Percentiles rank a stretch among this genome's conserved stretches.
Conservation (phyloP, 2,113 vertebrate species). For the Mormoops blainvillei region DNA sequence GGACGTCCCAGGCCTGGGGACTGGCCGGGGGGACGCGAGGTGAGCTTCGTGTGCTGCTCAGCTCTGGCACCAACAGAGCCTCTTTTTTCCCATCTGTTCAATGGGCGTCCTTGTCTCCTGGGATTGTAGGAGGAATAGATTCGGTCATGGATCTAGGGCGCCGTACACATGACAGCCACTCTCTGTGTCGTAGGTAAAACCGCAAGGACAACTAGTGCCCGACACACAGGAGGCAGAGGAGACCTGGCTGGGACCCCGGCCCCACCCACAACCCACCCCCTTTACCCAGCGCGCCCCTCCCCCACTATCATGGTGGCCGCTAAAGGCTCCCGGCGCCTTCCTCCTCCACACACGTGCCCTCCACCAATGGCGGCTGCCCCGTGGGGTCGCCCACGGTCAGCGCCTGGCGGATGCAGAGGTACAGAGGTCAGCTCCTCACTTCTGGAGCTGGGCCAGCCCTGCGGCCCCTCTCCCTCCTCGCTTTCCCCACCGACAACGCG, state of each 20-base stretch:
- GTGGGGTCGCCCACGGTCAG: neutral
- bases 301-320: neutral
- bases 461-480: neutral
- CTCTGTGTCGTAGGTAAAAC: neutral
- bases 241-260: neutral
- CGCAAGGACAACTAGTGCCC: neutral
- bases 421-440: neutral
- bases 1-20: neutral
- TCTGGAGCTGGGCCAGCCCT: neutral
- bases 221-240: accelerated
- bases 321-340: neutral
- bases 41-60: neutral
- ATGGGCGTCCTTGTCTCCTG: neutral
- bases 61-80: neutral
- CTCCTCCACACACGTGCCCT: neutral
- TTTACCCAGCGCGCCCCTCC: neutral
- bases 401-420: neutral
- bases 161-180: neutral
- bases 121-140: neutral
- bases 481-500: neutral
- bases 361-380: neutral
- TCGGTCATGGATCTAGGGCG: accelerated
- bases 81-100: neutral
- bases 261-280: too few relatives aligned
- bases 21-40: accelerated